Conservation (phyloP, 2,888 invertebrate species). For the Ischnus inquisitorius region DNA sequence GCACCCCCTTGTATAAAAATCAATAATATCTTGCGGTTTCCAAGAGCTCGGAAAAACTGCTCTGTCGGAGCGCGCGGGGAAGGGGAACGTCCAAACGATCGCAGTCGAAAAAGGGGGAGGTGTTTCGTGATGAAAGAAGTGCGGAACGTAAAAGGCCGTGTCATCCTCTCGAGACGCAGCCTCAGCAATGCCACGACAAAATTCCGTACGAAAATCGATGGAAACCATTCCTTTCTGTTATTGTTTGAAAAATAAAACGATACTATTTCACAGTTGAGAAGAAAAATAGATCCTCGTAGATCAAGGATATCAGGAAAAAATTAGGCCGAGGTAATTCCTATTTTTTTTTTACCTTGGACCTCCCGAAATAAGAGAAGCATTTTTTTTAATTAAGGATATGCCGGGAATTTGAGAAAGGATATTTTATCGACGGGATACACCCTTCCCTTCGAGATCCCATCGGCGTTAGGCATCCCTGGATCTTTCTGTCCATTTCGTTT, state of each 20-base stretch:
- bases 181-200: slow-evolving; percentile 6
- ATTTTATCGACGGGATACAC: slow-evolving; percentile 54
- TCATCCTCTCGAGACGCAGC: slow-evolving; percentile 38
- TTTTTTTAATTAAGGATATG: slow-evolving; percentile 14
- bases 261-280: background rate
- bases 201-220: background rate
- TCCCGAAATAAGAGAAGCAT: background rate
- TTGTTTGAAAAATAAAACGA: background rate
- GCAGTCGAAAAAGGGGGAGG: slow-evolving; percentile 66
- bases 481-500: slow-evolving; percentile 37
- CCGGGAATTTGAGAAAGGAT: background rate
- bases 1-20: slow-evolving; percentile 82
- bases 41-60: slow-evolving; percentile 80
- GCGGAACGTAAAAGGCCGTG: slow-evolving; percentile 57
- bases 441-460: slow-evolving; percentile 74
- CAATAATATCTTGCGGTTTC: slow-evolving; percentile 85
- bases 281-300: background rate
- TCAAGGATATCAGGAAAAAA: background rate
- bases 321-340: background rate
- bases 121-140: slow-evolving; percentile 70
- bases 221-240: too few relatives aligned
- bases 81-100: slow-evolving; percentile 48
- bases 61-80: slow-evolving; percentile 18
- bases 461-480: slow-evolving; percentile 73
- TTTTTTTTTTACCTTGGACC: background rate